Percentiles rank a stretch among this genome's conserved stretches.
Conservation (phyloP, 2,888 invertebrate species). For the Torymus auratus region DNA sequence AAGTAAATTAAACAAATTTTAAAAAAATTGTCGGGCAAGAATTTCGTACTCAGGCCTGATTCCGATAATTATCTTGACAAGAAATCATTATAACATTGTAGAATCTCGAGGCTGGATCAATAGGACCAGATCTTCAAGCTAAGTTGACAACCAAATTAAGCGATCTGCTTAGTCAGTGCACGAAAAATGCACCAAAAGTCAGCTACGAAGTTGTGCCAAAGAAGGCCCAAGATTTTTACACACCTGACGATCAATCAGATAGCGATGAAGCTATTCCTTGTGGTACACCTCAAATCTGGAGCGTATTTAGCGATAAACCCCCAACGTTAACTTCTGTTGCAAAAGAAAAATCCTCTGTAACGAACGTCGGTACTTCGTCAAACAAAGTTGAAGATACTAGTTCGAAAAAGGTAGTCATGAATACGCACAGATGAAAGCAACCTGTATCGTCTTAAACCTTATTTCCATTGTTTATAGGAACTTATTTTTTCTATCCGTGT, state of each 20-base stretch:
- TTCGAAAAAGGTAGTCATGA: slow-evolving; percentile 70
- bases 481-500: slow-evolving; percentile 13
- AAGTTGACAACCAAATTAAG: slow-evolving; percentile 71
- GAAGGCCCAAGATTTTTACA: slow-evolving; percentile 70
- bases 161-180: slow-evolving; percentile 70
- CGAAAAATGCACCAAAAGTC: slow-evolving; percentile 58
- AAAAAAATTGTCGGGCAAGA: not conserved
- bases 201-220: slow-evolving; percentile 67
- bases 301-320: slow-evolving; percentile 70
- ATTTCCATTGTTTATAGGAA: slow-evolving; percentile 22
- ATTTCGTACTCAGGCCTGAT: not conserved
- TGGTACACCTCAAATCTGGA: slow-evolving; percentile 68
- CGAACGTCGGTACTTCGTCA: slow-evolving; percentile 66
- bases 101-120: slow-evolving; percentile 73
- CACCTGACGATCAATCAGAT: slow-evolving; percentile 72
- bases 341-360: slow-evolving; percentile 71
- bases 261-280: slow-evolving; percentile 71
- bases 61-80: slow-evolving; percentile 34
- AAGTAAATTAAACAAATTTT: not conserved
- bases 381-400: slow-evolving; percentile 72
- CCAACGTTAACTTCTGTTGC: slow-evolving; percentile 69
- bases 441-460: slow-evolving; percentile 32
- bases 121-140: slow-evolving; percentile 72
- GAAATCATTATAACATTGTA: slow-evolving; percentile 67
- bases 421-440: slow-evolving; percentile 29